Evolutionary conservation across 1,140 invertebrate species (phyloP), one percentile per base, ranked within the genome.

Genomic region (Tenebrio molitor): DNA sequence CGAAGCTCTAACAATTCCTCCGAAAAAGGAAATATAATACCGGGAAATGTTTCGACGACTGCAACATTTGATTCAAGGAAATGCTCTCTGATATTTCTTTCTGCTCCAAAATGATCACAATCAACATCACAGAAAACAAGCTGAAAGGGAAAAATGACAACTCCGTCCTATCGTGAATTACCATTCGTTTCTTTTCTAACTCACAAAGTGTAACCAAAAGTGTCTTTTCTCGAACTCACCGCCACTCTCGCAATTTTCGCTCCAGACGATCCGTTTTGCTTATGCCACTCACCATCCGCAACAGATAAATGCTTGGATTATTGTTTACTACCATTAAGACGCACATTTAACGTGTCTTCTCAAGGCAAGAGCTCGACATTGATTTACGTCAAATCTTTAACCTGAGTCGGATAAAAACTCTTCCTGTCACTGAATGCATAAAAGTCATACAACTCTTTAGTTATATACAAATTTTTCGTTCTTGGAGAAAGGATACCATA

Each of bases 71-170:
- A 39, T 39, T 39, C 36, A n/a, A 12, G 12, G 12, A 39, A 39
- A 39, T 39, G 36, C 36, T n/a, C 6, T 12, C 36, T 7, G n/a
- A 39, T 39, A 12, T 39, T 8, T 39, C 36, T 39, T 2, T 12
- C 12, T 39, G 36, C 7, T 12, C 5, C 36, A 12, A 12, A 39
- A 39, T 39, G 36, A 39, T 39, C 36, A 12, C 36, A 39, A 39
- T 39, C 36, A 39, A 12, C 36, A 7, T 39, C 36, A 12, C 36
- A 39, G 36, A 39, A 39, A 39, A 39, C 36, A 39, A 39, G 36
- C 36, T 12, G 36, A 39, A 39, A 39, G n/a, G 36, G 8, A 39
- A 39, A 39, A 39, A 39, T 39, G 36, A 39, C 36, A 39, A 39
- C 36, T 39, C 2, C 36, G 36, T 39, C 36, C 25, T 39, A 39